A percentile compares a stretch with the other conserved stretches of the same genome.
Conservation (phyloP, 2,113 vertebrate genomes). For the Garra rufa region DNA sequence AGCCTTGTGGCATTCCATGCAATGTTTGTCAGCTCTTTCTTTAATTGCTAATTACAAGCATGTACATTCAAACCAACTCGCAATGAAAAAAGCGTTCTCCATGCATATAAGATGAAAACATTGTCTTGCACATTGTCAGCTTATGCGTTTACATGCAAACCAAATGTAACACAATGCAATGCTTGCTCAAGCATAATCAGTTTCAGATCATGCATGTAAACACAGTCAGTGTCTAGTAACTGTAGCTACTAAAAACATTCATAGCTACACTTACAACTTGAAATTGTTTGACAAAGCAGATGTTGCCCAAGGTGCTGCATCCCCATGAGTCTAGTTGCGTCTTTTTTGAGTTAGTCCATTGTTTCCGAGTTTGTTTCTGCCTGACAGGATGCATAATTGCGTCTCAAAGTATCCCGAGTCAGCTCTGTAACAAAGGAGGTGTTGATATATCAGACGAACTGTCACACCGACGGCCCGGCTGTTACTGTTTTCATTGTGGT, state of each 20-base stretch:
- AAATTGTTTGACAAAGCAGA: slow-evolving; percentile 5
- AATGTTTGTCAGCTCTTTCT: background rate
- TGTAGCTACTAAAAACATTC: background rate
- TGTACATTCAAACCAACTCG: background rate
- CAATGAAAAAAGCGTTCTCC: background rate
- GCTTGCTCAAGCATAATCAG: background rate
- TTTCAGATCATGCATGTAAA: background rate
- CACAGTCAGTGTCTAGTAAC: background rate
- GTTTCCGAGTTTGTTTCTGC: background rate
- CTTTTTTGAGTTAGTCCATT: background rate
- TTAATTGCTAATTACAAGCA: background rate
- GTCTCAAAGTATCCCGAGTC: slow-evolving; percentile 25
- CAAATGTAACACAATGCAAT: background rate
- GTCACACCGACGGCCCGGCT: slow-evolving; percentile 46
- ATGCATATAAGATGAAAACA: background rate
- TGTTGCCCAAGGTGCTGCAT: background rate
- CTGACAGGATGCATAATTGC: slow-evolving; percentile 16
- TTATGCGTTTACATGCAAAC: background rate
- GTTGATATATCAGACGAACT: slow-evolving; percentile 58
- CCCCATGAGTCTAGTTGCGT: background rate
- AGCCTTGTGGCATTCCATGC: background rate
- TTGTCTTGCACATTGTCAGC: background rate
- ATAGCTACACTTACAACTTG: background rate
- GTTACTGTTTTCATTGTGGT: slow-evolving; percentile 58
- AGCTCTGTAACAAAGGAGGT: slow-evolving; percentile 43